Evolutionary conservation across 92 coral and sea anemone genomes (phyloP).

Genomic region (Epizoanthus scotinus): DNA sequence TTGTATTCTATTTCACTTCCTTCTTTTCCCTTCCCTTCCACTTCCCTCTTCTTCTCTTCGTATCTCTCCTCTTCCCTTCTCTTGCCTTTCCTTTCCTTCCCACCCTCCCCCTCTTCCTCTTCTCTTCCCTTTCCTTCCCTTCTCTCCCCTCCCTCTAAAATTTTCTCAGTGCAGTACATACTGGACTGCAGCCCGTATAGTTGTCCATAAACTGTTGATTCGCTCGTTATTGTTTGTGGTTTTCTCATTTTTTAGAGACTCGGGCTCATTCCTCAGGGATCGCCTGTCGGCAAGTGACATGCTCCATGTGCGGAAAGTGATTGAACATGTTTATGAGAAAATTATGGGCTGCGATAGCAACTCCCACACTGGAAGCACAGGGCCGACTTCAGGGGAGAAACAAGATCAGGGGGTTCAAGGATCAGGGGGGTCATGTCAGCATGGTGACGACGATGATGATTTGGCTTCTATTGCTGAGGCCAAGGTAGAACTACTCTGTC

Average conservation of each 20-base stretch:
- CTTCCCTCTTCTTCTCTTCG: too few relatives aligned
- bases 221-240: not conserved
- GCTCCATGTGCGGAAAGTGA: constrained; percentile 95
- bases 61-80: too few relatives aligned
- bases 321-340: constrained; percentile 95
- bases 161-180: too few relatives aligned
- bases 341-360: constrained; percentile 76
- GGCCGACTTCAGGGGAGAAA: constrained; percentile 64
- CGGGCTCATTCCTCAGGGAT: constrained; percentile 58
- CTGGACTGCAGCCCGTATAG: too few relatives aligned
- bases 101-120: too few relatives aligned
- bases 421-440: constrained; percentile 30
- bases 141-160: too few relatives aligned
- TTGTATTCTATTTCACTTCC: too few relatives aligned
- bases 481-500: constrained; percentile 89
- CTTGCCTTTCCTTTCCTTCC: too few relatives aligned
- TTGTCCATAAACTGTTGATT: not conserved
- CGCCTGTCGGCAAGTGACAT: constrained; percentile 97
- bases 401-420: constrained; percentile 76
- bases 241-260: not conserved
- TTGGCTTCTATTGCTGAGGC: constrained; percentile 85
- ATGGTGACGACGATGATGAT: constrained; percentile 71
- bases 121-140: too few relatives aligned
- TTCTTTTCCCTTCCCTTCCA: too few relatives aligned
- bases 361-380: constrained; percentile 64